Base-by-base conservation (phyloP, 2,888 invertebrate species). In the Rutpela maculata region DNA sequence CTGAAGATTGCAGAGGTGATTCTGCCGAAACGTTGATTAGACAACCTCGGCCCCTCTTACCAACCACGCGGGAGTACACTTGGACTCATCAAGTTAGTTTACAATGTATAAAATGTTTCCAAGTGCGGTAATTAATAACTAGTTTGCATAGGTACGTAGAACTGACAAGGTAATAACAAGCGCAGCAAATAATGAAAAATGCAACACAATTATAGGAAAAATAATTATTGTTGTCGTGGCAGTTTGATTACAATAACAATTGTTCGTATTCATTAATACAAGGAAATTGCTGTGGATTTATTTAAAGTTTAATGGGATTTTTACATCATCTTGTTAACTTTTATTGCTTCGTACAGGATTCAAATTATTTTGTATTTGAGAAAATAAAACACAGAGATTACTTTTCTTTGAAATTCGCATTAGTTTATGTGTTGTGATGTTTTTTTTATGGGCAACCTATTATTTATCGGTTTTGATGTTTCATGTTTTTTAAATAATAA, bases 301-400 rank as follows among this genome's bases (percentile, higher is more conserved):
- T 62, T 12, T 62, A 22, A 31, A 0, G 22, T 31, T 62, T 31
- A 2, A 31, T 22, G 31, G 3, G 43, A 43, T 12, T 62, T 31
- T 62, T 31, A 62, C 31, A 15, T 26, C 26, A 26, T 62, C 62
- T 62, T 31, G n/a, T 62, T 22, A 62, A 62, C 12, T 62, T 62
- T 62, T 31, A 62, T 31, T 62, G 31, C 15, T 35, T 12, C 31
- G n/a, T n/a, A 31, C n/a, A 31, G n/a, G n/a, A 62, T 15, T 35
- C n/a, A 19, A 62, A 62, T 62, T 31, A 62, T 22, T 59, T 59
- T 59, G 22, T 22, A 22, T 11, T 22, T 22, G 22, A 22, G 59
- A 59, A 59, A 59, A 17, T 57, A 18, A 57, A 57, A 57, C 10
- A 18, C 5, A 7, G 57, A 18, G 57, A 18, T 19, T 57, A 57